phyloP scores from a whole-genome alignment of 2,797 vertebrate species.

The Moxostoma hubbsi region DNA sequence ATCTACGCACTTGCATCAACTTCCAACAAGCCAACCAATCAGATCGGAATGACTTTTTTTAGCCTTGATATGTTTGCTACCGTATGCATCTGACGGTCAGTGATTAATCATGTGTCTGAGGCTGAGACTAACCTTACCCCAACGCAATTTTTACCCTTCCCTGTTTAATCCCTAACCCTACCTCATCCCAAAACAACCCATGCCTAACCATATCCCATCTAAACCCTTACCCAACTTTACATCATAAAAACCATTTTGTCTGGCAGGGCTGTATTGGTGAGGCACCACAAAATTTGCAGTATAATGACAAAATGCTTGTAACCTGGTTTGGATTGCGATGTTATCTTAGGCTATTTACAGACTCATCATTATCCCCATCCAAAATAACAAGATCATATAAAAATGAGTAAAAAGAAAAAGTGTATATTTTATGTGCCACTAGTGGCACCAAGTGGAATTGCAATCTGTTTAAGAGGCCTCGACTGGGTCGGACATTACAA shows the following conservation, averaged over 20 bases:
- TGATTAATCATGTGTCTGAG: no score
- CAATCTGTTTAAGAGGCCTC: neutral
- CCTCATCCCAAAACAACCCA: conserved; percentile 63
- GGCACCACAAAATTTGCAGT: neutral
- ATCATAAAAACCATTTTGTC: conserved; percentile 20
- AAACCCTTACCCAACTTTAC: conserved; percentile 19
- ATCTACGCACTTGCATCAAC: no score
- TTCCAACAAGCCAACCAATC: no score
- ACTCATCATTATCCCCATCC: neutral
- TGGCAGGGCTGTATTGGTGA: conserved; percentile 55
- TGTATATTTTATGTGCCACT: no score
- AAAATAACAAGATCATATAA: neutral
- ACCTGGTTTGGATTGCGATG: neutral
- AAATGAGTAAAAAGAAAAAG: no score
- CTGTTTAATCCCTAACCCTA: neutral
- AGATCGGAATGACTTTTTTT: no score
- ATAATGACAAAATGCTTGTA: neutral
- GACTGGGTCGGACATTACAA: no score
- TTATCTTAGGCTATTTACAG: neutral
- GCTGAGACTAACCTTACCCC: no score
- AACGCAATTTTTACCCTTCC: neutral
- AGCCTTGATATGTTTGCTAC: no score
- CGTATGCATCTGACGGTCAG: no score
- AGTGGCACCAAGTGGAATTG: no score
- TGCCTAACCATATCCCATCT: conserved; percentile 53